phyloP scores from a whole-genome alignment of 1,140 invertebrate genomes.

The Drosophila sechellia region DNA sequence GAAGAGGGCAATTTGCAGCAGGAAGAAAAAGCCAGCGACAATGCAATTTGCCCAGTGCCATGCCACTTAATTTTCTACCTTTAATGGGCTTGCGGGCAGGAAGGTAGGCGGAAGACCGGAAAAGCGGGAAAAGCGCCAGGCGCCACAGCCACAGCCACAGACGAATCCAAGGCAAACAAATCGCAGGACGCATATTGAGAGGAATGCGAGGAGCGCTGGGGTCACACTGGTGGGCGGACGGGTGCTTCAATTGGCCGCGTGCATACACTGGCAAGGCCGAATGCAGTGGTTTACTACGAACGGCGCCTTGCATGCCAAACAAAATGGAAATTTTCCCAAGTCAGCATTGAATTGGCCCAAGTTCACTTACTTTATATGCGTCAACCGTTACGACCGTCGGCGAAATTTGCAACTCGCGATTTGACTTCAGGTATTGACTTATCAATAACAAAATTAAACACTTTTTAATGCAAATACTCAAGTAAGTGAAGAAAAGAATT shows the following conservation, averaged over 20 bases:
- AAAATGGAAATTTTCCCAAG: slow-evolving; percentile 36
- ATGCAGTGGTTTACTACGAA: slow-evolving; percentile 26
- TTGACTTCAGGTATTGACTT: slow-evolving; percentile 22
- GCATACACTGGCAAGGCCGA: slow-evolving; percentile 33
- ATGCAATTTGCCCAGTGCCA: slow-evolving; percentile 61
- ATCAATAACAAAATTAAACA: slow-evolving; percentile 27
- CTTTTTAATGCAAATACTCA: slow-evolving; percentile 21
- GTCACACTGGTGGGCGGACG: slow-evolving; percentile 1
- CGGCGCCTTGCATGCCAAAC: slow-evolving; percentile 57
- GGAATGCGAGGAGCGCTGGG: neutral
- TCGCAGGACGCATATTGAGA: slow-evolving; percentile 11
- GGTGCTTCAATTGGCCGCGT: slow-evolving; percentile 29
- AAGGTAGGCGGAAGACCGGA: slow-evolving; percentile 31
- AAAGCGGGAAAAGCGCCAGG: slow-evolving; percentile 53
- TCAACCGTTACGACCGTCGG: slow-evolving; percentile 34
- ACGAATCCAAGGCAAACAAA: slow-evolving; percentile 34
- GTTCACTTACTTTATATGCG: slow-evolving; percentile 56
- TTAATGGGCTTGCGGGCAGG: slow-evolving; percentile 41
- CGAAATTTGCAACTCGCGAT: slow-evolving; percentile 21
- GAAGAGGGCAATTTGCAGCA: slow-evolving; percentile 68
- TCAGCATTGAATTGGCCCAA: slow-evolving; percentile 42
- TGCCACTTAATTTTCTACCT: slow-evolving; percentile 60
- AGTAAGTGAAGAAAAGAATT: slow-evolving; percentile 7
- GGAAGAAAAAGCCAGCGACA: slow-evolving; percentile 55
- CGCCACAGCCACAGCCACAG: slow-evolving; percentile 34